Base-by-base conservation (phyloP, 2,113 vertebrate species). In the Actinemys pallida region DNA sequence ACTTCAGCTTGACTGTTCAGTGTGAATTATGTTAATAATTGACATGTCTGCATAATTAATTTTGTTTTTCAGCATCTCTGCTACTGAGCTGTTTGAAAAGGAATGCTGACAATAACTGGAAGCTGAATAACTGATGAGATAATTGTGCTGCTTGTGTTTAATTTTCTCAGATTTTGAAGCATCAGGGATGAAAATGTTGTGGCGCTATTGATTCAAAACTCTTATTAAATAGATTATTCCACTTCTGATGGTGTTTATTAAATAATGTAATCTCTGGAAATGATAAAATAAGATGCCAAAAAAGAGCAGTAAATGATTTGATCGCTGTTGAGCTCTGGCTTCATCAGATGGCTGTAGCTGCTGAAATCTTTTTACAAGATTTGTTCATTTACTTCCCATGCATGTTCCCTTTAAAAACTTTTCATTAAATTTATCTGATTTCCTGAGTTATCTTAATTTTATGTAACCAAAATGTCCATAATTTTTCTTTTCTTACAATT, bases 291-390 rank as follows among this genome's bases (percentile, higher is more conserved):
- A 50, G 3, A 1, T 95, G 24, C 13, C 88, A 8, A 19, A 4
- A 52, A 42, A 12, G 39, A 12, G 8, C 57, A 81, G 31, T 62
- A 82, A n/a, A 83, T 50, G 8, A 3, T 81, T 89, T 65, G 6
- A 27, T 59, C 50, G 54, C 49, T 83, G 69, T 86, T 88, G 59
- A 78, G 29, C 12, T 94, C 89, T 88, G 47, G 27, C 5, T 82
- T 90, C 52, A 17, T 76, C 92, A 84, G 27, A 54, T 92, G 50
- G 49, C 13, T 85, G 45, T 88, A 90, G 53, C 52, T 88, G 59
- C 92, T 81, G 78, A 92, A 91, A 91, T 11, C 16, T 57, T 87
- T 92, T 91, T 88, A 90, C 45, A 20, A 69, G 47, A 91, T 76
- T 62, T 94, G 24, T 84, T 49, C 29, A 42, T 92, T 93, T 91